Percentiles rank a stretch among this genome's conserved stretches.
Evolutionary conservation across 1,140 invertebrate species (phyloP).

Genomic region (Pissodes strobi): DNA sequence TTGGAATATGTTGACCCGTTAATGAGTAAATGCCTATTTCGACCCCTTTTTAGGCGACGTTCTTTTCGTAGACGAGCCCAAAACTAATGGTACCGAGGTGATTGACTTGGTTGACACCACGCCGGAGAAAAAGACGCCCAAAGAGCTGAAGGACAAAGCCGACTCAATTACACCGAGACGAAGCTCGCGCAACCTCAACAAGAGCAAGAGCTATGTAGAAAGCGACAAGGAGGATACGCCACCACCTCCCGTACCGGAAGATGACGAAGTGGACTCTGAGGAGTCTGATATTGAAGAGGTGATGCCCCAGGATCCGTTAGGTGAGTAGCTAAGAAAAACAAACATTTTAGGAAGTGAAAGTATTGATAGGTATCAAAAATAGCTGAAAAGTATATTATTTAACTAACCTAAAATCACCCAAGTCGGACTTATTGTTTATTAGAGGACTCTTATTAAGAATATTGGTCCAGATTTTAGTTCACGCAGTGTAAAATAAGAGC

Average conservation of each 20-base stretch:
- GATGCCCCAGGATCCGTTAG: constrained; percentile 68
- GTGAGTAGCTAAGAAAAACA: constrained; percentile 13
- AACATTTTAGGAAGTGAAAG: background rate
- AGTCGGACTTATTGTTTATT: no score
- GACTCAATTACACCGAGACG: constrained; percentile 55
- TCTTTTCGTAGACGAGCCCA: constrained; percentile 55
- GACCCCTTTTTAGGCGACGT: constrained; percentile 57
- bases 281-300: constrained; percentile 72
- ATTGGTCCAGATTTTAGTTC: no score
- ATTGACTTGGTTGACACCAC: constrained; percentile 42
- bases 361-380: background rate
- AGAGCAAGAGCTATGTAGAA: constrained; percentile 63
- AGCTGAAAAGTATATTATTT: background rate
- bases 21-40: background rate
- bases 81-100: constrained; percentile 50
- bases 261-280: constrained; percentile 40
- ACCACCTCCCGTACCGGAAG: constrained; percentile 17
- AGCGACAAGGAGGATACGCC: constrained; percentile 59
- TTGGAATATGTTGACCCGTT: no score
- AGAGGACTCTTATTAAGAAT: no score
- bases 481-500: no score
- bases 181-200: constrained; percentile 65
- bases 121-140: constrained; percentile 40
- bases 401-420: no score
- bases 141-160: background rate